phyloP scores from a whole-genome alignment of 2,888 invertebrate genomes.

The Diarsia rubi region DNA sequence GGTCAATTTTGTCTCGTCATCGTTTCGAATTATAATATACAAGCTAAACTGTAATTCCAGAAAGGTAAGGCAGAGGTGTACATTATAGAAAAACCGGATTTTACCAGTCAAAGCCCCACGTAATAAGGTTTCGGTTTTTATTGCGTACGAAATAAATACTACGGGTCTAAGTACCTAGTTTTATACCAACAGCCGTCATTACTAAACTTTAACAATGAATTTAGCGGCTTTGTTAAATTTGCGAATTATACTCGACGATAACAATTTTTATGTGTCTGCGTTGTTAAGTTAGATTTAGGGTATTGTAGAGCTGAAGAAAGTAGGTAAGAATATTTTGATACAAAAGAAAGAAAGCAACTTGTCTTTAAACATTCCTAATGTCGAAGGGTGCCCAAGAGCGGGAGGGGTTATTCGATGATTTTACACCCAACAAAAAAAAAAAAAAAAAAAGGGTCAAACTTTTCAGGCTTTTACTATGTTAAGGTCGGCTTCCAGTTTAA shows the following conservation, averaged over 20 bases:
- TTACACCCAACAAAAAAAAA: too few relatives aligned
- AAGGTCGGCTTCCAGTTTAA: neutral
- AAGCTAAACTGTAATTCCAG: neutral
- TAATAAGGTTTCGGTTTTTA: neutral
- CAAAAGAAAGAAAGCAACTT: neutral
- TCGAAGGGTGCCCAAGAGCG: too few relatives aligned
- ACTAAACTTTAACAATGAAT: slow-evolving; percentile 37
- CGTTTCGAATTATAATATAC: neutral
- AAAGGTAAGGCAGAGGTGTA: neutral
- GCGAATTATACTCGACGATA: slow-evolving; percentile 48
- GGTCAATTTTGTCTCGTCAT: neutral
- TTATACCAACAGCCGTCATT: slow-evolving; percentile 21
- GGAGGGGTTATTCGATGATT: too few relatives aligned
- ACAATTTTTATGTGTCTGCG: slow-evolving; percentile 34
- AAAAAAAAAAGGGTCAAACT: too few relatives aligned
- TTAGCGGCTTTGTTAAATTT: slow-evolving; percentile 43
- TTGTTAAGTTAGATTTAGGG: slow-evolving; percentile 23
- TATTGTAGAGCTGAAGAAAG: slow-evolving; percentile 5
- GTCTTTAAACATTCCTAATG: slow-evolving; percentile 3
- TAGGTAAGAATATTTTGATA: neutral
- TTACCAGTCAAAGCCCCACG: neutral
- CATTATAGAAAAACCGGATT: neutral
- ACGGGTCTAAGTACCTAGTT: slow-evolving; percentile 7
- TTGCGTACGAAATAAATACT: slow-evolving; percentile 3
- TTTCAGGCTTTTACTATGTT: too few relatives aligned